A percentile compares a stretch with the other conserved stretches of the same genome.
These are phyloP conservation scores for Drosophila elegans DNA, from an alignment of 1,140 invertebrate species.

Conservation along the genomic window DNA sequence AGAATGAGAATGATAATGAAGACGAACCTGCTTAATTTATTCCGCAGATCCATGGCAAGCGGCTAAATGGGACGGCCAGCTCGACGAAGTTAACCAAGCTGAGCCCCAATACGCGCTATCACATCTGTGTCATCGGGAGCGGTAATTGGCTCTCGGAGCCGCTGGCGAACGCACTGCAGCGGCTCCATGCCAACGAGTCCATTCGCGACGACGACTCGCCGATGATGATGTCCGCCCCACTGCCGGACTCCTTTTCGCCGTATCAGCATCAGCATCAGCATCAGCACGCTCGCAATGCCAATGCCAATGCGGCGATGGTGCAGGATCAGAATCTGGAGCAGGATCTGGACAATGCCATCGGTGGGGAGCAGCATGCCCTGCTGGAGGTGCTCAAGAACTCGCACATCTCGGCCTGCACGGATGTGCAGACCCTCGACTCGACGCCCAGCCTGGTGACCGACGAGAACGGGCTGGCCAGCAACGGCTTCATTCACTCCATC, in stretches of 20 bases:
- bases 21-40: conserved; percentile 61
- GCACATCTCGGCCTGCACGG: conserved; percentile 90
- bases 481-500: conserved; percentile 88
- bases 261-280: conserved; percentile 59
- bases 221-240: conserved; percentile 11
- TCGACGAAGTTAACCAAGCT: conserved; percentile 90
- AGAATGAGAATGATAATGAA: conserved; percentile 17
- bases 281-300: conserved; percentile 35
- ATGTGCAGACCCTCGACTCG: conserved; percentile 90
- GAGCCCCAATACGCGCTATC: conserved; percentile 91
- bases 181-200: conserved; percentile 85
- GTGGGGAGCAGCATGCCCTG: conserved; percentile 85
- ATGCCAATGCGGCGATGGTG: conserved; percentile 12
- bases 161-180: conserved; percentile 84
- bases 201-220: conserved; percentile 51
- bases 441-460: conserved; percentile 88
- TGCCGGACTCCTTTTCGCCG: conserved; percentile 63
- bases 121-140: conserved; percentile 93
- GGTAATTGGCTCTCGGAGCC: conserved; percentile 88
- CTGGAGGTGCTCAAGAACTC: conserved; percentile 90
- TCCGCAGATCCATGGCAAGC: conserved; percentile 89
- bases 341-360: conserved; percentile 67
- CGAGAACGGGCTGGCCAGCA: conserved; percentile 88
- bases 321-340: conserved; percentile 24
- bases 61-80: conserved; percentile 88